Evolutionary conservation across 1,140 invertebrate genomes (phyloP), one percentile per base, ranked within the genome.

Genomic region (Pantala flavescens): DNA sequence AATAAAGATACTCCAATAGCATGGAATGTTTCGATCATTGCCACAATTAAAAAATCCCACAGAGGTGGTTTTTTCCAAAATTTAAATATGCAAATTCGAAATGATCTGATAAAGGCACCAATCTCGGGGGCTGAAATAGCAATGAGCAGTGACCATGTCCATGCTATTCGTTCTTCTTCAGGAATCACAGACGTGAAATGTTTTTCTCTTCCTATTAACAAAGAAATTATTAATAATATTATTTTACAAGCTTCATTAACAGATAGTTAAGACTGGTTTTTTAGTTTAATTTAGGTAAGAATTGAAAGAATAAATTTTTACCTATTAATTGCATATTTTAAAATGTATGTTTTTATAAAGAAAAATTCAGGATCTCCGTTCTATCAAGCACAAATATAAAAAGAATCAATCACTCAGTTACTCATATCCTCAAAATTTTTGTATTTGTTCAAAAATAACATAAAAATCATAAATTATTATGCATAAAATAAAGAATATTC

Each of bases 121-220:
- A 83, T 43, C 77, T 85, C 84, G 0, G 84, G 84, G 12, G 82
- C 75, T 28, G 83, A 76, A 71, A 82, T 82, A 14, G 78, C 78
- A 72, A 85, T 82, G 70, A 83, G 80, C 14, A 85, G 71, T 55
- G 79, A 79, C 84, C 84, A 85, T 0, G 81, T 80, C 84, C 84
- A 85, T 7, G 78, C 80, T 23, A 83, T 77, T 74, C 80, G 78
- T 85, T 83, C 23, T 77, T 73, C 63, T 77, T 77, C 0, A 79
- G 74, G 24, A 78, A 72, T 23, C 43, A 86, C 87, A 0, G 91
- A 91, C 78, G 91, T 85, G 80, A 92, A 95, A 81, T 90, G 88
- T 80, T 92, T 93, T 80, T 94, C 92, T 78, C 92, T 88, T 81
- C 90, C 92, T 93, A 83, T 36, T n/a, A n/a, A n/a, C n/a, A n/a